phyloP scores from a whole-genome alignment of 1,140 invertebrate genomes.

The Eumaeus atala region DNA sequence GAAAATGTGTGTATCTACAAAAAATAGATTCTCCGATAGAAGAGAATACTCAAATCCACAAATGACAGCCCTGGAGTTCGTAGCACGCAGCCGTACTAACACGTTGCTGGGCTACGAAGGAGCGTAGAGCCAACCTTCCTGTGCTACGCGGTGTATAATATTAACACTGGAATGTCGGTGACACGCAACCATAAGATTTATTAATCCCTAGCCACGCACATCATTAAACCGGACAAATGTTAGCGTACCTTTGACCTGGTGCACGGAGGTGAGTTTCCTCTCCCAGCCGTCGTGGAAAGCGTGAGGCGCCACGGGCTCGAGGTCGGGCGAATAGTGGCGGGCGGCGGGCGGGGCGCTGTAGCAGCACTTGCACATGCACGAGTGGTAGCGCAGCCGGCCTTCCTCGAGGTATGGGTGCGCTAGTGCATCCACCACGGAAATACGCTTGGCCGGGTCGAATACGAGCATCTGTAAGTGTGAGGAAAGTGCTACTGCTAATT shows the following conservation, averaged over 20 bases:
- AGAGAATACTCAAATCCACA: no score
- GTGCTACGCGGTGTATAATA: not conserved
- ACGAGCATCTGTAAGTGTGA: conserved; percentile 93
- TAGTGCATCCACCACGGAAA: conserved; percentile 94
- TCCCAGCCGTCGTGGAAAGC: conserved; percentile 97
- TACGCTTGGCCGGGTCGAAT: conserved; percentile 98
- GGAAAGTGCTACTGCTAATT: no score
- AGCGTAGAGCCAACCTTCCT: not conserved
- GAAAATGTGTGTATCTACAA: no score
- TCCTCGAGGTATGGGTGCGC: conserved; percentile 98
- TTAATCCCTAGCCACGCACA: no score
- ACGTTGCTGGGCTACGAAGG: not conserved
- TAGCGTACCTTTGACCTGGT: conserved; percentile 95
- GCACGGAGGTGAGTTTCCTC: conserved; percentile 91
- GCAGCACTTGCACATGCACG: conserved; percentile 99
- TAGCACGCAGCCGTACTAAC: no score
- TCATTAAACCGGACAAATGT: no score
- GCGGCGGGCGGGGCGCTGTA: conserved; percentile 75
- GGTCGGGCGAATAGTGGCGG: conserved; percentile 92
- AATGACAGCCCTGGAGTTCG: no score
- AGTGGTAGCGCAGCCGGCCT: conserved; percentile 97
- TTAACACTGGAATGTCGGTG: no score
- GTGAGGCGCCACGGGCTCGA: conserved; percentile 92
- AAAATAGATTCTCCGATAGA: no score
- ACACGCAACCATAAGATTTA: no score